phyloP scores from a whole-genome alignment of 2,113 vertebrate genomes.

The Aepyceros melampus region DNA sequence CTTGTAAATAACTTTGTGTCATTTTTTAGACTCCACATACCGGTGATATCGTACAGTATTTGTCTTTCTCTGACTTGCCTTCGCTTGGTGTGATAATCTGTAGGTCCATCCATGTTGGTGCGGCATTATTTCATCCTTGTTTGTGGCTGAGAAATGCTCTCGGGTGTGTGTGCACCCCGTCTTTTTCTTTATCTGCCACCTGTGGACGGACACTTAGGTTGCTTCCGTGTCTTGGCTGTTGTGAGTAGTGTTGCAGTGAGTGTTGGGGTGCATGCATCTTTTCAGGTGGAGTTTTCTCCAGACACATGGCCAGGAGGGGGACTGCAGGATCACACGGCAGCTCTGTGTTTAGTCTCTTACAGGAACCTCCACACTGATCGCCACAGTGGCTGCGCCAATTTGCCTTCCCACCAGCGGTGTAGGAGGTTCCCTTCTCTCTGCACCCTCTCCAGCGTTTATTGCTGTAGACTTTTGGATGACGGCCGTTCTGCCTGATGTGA shows the following conservation, averaged over 20 bases:
- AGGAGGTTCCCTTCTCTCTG: neutral
- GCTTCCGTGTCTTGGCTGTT: neutral
- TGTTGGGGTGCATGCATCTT: neutral
- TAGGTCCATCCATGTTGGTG: neutral
- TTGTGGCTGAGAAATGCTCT: neutral
- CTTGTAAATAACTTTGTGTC: neutral
- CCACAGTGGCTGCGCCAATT: accelerated
- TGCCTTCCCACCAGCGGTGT: neutral
- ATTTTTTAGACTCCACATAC: neutral
- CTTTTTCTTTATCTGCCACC: neutral
- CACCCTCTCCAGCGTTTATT: neutral
- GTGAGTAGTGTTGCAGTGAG: neutral
- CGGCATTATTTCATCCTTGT: neutral
- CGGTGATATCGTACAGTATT: accelerated
- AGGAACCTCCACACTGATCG: neutral
- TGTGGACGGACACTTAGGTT: neutral
- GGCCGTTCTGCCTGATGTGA: accelerated
- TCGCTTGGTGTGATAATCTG: neutral
- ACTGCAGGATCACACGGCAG: neutral
- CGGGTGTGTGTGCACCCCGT: accelerated
- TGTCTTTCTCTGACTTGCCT: neutral
- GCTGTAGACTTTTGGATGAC: neutral
- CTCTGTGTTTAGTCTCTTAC: neutral
- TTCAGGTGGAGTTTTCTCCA: neutral
- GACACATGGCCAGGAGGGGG: neutral